Evolutionary conservation across 30 jellyfish, hydroid and myxozoan species (phyloP), one percentile per base, ranked within the genome.

Genomic region (Sanderia malayensis): DNA sequence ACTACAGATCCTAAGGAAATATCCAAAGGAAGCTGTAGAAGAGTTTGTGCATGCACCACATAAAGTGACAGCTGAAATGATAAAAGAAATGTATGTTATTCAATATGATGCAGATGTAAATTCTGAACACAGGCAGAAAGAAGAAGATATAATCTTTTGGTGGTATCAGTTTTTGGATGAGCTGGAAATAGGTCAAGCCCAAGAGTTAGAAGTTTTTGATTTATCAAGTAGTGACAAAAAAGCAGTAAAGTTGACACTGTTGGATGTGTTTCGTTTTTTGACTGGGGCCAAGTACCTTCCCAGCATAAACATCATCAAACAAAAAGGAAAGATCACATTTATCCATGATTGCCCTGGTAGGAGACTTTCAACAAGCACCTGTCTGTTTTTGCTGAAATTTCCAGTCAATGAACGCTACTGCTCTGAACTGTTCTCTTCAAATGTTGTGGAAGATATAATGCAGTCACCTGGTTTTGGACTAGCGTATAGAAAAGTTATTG

Each of bases 141-240:
- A 70, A 67, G 74, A 70, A 57, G 80, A 74, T 60, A n/a, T 74
- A 4, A 8, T 46, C 4, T 74, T 10, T 52, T 67, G 59, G 46
- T 74, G 86, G 86, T 33, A 74, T 29, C 79, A 74, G 24, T 74
- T 74, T 41, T 46, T 74, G 13, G 86, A 57, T 46, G 86, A 74
- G 46, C 44, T 68, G 49, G 81, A 44, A 1, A 7, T 31, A 2
- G 86, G 86, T 4, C 25, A 9, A 2, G 52, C 20, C 7, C 30
- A 60, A 46, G 11, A 24, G 3, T 23, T 74, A 1, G 24, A 2
- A 4, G 44, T 57, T 9, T 3, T 58, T 29, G 61, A 34, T 33
- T 2, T 74, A 6, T 68, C 21, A 1, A n/a, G 23, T 4, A 49
- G 46, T 4, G 68, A 27, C 4, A 82, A 1, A 4, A 30, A 58